Evolutionary conservation across 2,797 vertebrate species (phyloP), one percentile per base, ranked within the genome.

Genomic region (Meriones psammophilus): DNA sequence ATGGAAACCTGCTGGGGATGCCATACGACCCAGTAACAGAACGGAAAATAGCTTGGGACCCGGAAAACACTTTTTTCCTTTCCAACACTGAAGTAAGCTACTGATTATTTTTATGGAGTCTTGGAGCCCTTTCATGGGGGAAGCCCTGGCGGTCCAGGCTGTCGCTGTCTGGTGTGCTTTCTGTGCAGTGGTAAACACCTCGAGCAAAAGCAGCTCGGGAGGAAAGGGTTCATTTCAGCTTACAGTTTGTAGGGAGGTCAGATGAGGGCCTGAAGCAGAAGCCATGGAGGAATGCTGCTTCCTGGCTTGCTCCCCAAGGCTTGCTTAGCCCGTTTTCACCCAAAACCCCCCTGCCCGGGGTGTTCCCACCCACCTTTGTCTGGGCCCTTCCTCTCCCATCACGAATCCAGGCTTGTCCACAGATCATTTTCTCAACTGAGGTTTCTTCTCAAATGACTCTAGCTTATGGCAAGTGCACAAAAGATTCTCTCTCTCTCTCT

Each of bases 11-110:
- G 50, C 56, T 58, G 62, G 36, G 74, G 46, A 58, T 64, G 20
- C 22, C n/a, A 1, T 36, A 62, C 0, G 80, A 88, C 33, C 14
- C 4, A 54, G 56, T 84, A 50, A 76, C 58, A 94, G 54, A 89
- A n/a, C 69, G 79, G 77, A 68, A 89, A 86, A 83, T 69, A 85
- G 80, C 87, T 83, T 81, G 77, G 83, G 88, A 90, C 60, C 68
- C 74, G 85, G 79, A 84, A 87, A 78, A 68, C 66, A 20, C 18
- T 78, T 54, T 7, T 7, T 68, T n/a, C 33, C 18, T 39, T 42
- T n/a, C 62, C 79, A 81, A 69, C 28, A 4, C 22, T 83, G 18
- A 42, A 30, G 74, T 54, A 71, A 94, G 46, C 83, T 91, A 93
- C 74, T 42, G 8, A 91, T 95, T 94, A 58, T 86, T 95, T 78